Conservation (phyloP, 1,140 invertebrate genomes). For the Drosophila nikananu region DNA sequence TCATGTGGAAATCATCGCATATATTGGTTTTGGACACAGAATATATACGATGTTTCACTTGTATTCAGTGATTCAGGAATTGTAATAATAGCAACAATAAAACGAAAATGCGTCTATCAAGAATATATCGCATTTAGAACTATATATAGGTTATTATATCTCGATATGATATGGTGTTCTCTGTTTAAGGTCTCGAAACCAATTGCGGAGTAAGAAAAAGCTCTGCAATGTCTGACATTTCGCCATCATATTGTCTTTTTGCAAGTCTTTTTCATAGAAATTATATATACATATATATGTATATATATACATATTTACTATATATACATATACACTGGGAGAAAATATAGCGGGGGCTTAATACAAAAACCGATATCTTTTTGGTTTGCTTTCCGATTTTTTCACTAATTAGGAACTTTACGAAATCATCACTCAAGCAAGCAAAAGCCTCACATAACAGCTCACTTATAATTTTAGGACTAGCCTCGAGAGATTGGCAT, state of each 20-base stretch:
- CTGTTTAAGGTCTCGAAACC: constrained; percentile 3
- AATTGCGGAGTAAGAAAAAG: constrained; percentile 14
- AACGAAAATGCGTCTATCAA: neutral
- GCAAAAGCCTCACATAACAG: constrained; percentile 16
- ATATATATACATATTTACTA: neutral
- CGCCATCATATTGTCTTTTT: constrained; percentile 29
- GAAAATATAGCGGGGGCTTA: neutral
- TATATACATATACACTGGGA: neutral
- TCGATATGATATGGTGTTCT: constrained; percentile 29
- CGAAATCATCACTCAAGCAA: constrained; percentile 27
- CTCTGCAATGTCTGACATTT: constrained; percentile 26
- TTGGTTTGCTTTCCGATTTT: constrained; percentile 8
- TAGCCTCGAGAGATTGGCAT: constrained; percentile 54
- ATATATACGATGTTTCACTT: constrained; percentile 47
- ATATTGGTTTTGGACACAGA: constrained; percentile 34
- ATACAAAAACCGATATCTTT: constrained; percentile 20
- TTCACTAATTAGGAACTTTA: constrained; percentile 41
- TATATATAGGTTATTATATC: constrained; percentile 7
- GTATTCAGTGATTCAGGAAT: constrained; percentile 14
- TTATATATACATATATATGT: neutral
- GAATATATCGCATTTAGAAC: constrained; percentile 5
- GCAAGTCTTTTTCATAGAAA: constrained; percentile 24
- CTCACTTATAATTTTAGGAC: constrained; percentile 55
- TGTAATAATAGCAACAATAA: neutral
- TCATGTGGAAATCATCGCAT: constrained; percentile 30